These are phyloP conservation scores for Chlamydotis undulata DNA, from an alignment of 2,113 vertebrate species.

Conservation along the genomic window DNA sequence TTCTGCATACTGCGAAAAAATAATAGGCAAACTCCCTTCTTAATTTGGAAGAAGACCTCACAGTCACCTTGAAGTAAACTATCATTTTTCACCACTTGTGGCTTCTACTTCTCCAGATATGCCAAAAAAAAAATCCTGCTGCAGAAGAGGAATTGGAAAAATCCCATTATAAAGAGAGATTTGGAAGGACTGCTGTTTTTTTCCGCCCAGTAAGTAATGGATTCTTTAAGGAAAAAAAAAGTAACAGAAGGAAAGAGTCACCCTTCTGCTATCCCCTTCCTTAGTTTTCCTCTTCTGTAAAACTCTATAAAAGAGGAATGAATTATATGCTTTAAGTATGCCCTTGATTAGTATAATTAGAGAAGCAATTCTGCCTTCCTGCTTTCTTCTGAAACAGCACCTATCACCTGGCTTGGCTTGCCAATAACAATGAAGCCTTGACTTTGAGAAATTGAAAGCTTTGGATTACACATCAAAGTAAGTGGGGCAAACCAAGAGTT, in stretches of 20 bases:
- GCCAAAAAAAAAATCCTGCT: not conserved
- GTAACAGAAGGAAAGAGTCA: not conserved
- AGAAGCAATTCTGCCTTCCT: not conserved
- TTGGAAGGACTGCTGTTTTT: not conserved
- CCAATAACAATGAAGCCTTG: not conserved
- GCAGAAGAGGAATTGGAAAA: not conserved
- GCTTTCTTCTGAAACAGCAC: not conserved
- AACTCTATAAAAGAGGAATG: not conserved
- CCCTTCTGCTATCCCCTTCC: not conserved
- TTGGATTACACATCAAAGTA: slow-evolving; percentile 34
- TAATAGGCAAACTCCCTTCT: not conserved
- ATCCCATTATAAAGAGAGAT: not conserved
- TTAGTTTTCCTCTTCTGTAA: not conserved
- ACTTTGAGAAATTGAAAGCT: not conserved
- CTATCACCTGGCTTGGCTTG: not conserved
- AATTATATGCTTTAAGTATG: not conserved
- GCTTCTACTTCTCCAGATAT: not conserved
- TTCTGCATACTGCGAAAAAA: not conserved
- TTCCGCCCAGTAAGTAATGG: not conserved
- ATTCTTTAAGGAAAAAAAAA: not conserved
- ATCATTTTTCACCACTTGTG: not conserved
- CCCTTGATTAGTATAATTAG: not conserved
- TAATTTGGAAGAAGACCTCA: not conserved
- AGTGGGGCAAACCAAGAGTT: slow-evolving; percentile 27
- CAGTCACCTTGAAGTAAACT: not conserved